Evolutionary conservation across 92 coral and sea anemone genomes (phyloP).

Genomic region (Micromussa lordhowensis): DNA sequence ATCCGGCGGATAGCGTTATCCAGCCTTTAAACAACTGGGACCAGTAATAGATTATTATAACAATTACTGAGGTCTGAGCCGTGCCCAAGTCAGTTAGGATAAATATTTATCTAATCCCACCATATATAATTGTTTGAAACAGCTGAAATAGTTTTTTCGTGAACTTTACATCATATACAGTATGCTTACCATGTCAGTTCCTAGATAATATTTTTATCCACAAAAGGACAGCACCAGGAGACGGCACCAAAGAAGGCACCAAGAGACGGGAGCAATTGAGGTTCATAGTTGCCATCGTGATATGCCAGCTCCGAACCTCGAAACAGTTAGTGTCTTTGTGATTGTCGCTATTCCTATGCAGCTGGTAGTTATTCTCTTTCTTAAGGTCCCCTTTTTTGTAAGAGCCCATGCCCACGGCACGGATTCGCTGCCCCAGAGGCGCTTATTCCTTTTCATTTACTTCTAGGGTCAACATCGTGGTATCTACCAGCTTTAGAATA

Average conservation of each 20-base stretch:
- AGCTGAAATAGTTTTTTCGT: constrained; percentile 35
- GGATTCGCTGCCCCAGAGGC: constrained; percentile 31
- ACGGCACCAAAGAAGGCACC: too few relatives aligned
- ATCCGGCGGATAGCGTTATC: too few relatives aligned
- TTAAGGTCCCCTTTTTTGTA: constrained; percentile 46
- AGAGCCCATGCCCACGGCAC: constrained; percentile 46
- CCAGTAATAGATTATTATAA: not conserved
- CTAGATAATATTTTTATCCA: constrained; percentile 32
- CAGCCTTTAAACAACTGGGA: too few relatives aligned
- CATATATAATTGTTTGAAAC: constrained; percentile 25
- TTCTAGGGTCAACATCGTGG: not conserved
- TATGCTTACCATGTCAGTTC: constrained; percentile 37
- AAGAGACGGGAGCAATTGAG: constrained; percentile 29
- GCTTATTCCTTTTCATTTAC: constrained; percentile 27
- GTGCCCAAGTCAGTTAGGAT: too few relatives aligned
- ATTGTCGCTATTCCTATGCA: constrained; percentile 38
- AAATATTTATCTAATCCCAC: not conserved
- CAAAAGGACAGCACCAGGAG: too few relatives aligned
- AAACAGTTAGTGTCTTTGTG: constrained; percentile 46
- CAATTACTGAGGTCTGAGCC: too few relatives aligned
- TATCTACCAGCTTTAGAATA: not conserved
- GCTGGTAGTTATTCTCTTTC: constrained; percentile 34
- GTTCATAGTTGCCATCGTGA: constrained; percentile 30
- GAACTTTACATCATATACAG: constrained; percentile 28
- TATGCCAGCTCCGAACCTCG: constrained; percentile 29